Evolutionary conservation across 2,113 vertebrate genomes (phyloP), one percentile per base, ranked within the genome.

Genomic region (Athene noctua): DNA sequence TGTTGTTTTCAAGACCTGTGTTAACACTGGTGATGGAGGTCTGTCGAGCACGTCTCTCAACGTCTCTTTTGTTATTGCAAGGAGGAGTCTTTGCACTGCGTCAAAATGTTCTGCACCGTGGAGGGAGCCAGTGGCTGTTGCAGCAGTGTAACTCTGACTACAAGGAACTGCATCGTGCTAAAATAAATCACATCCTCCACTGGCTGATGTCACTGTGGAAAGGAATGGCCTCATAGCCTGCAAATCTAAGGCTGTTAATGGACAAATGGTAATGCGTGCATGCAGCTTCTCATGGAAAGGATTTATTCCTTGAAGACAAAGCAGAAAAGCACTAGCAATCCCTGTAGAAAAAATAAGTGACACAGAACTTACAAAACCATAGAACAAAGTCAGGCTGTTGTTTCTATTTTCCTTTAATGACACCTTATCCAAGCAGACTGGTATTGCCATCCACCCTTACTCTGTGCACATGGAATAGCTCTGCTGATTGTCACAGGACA

Each of bases 31-130:
- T 2, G 8, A 6, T 4, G 36, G 40, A 79, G 58, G 26, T 51
- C 40, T 81, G 72, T 58, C 0, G 0, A n/a, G 61, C 59, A 14
- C 7, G 4, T 26, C 75, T 46, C 70, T 80, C 51, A 16, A 0
- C 1, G 2, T 22, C 66, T 70, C 44, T 54, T 83, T 70, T 79
- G 80, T 84, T 61, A 32, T 88, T 0, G 0, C 72, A 15, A 93
- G 86, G 90, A 95, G 92, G 77, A 92, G 82, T 8, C 63, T 93
- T 93, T 71, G 67, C 72, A 54, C 94, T 86, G 67, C 36, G 11
- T 89, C 90, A 93, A 75, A 94, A 92, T 13, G 23, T 55, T 91
- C 86, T 86, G 91, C 57, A 30, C 38, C 9, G 3, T 16, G 25
- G 54, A 80, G 58, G 52, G 91, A 95, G 91, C 54, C 74, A 9